These are phyloP conservation scores for Dexiosoma caninum DNA, from an alignment of 2,888 invertebrate species.

Conservation along the genomic window DNA sequence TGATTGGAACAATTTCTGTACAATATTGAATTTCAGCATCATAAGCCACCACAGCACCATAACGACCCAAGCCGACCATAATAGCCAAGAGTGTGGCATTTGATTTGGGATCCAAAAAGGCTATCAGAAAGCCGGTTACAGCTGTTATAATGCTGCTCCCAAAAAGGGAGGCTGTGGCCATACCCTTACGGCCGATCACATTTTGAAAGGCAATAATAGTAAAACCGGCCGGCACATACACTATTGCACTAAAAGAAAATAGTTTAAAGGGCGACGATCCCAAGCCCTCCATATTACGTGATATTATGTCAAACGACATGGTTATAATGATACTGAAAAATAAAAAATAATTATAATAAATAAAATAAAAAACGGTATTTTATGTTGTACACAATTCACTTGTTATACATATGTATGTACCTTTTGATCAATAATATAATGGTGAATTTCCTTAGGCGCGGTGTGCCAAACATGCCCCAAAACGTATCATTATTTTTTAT, in stretches of 20 bases:
- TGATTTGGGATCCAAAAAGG: constrained; percentile 70
- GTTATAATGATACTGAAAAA: constrained; percentile 80
- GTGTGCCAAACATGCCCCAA: constrained; percentile 79
- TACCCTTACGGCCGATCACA: constrained; percentile 78
- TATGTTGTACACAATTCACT: no score
- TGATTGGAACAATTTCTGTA: constrained; percentile 82
- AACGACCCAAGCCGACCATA: constrained; percentile 79
- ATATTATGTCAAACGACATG: constrained; percentile 80
- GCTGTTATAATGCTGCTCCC: constrained; percentile 79
- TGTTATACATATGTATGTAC: constrained; percentile 78
- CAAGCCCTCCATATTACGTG: constrained; percentile 80
- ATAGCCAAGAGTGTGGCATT: constrained; percentile 76
- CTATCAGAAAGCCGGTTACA: constrained; percentile 78
- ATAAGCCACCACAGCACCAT: constrained; percentile 81
- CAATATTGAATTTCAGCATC: constrained; percentile 83
- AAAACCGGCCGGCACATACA: constrained; percentile 79
- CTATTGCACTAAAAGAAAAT: constrained; percentile 79
- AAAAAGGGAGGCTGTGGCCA: constrained; percentile 80
- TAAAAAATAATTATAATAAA: no score
- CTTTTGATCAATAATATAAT: constrained; percentile 81
- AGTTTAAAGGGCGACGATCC: constrained; percentile 80
- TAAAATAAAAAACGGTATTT: no score
- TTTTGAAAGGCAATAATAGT: constrained; percentile 75
- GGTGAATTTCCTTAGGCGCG: constrained; percentile 79
- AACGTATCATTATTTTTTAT: constrained; percentile 72